Evolutionary conservation across 2,888 invertebrate genomes (phyloP).

Genomic region (Eledona agricola): DNA sequence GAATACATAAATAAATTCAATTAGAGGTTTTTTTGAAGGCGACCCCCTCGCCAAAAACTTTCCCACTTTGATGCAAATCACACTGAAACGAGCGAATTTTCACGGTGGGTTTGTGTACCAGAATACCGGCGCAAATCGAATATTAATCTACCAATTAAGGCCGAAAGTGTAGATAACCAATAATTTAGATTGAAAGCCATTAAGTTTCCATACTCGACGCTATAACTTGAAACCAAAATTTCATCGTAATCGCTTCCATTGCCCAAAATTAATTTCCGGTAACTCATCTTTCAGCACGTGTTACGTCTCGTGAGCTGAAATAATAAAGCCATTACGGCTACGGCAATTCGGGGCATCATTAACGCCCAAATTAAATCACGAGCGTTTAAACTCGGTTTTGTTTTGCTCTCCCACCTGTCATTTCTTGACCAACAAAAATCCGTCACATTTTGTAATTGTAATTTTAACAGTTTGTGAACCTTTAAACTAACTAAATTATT

Average conservation of each 20-base stretch:
- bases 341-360: constrained; percentile 2
- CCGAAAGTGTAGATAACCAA: constrained; percentile 32
- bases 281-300: constrained; percentile 26
- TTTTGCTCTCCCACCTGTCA: no score
- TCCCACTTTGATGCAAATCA: not conserved
- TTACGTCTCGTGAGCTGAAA: constrained; percentile 17
- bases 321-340: constrained; percentile 10
- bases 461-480: no score
- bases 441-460: no score
- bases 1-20: constrained; percentile 27
- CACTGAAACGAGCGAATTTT: no score
- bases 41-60: not conserved
- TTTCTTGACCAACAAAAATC: no score
- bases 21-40: constrained; percentile 14
- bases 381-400: no score
- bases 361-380: constrained; percentile 9
- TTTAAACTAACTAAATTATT: no score
- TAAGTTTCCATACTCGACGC: constrained; percentile 21
- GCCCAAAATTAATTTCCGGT: constrained; percentile 30
- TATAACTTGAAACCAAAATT: constrained; percentile 20
- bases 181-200: constrained; percentile 30
- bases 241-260: constrained; percentile 26
- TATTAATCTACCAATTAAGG: constrained; percentile 33
- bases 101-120: constrained; percentile 1
- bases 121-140: constrained; percentile 16